Evolutionary conservation across 2,797 vertebrate species (phyloP), one percentile per base, ranked within the genome.

Genomic region (Phoxinus dragarum): DNA sequence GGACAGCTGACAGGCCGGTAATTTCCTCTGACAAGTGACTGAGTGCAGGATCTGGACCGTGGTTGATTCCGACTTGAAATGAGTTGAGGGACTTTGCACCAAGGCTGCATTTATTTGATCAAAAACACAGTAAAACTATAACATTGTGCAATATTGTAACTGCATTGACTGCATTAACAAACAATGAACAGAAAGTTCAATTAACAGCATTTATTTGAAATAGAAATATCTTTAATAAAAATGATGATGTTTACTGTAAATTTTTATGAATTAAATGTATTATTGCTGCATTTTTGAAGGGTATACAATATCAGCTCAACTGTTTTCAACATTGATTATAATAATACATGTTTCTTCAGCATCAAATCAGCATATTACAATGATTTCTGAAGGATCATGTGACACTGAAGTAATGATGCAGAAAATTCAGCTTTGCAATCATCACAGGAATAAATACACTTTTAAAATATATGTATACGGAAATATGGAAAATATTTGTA

Each of bases 21-120:
- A 94, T 93, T 92, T 90, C 84, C 88, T 92, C 81, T 94, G 94
- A 94, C 93, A 94, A 92, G 92, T 93, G 93, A 92, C 92, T 92
- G 92, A 92, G 89, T 91, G 86, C n/a, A 90, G 91, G 92, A 93
- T 92, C 88, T 90, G 89, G 91, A 92, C 88, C 7, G 6, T 85
- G 90, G 91, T 88, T 90, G 90, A 89, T 90, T 54, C 86, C 80
- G 47, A 19, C 61, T 49, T 31, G 27, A 77, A 69, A 47, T 78
- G 31, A 84, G 88, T 89, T 85, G 74, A 85, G 83, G 86, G 80
- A 84, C 84, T 83, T 80, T 71, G 27, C 61, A 31, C 27, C 2
- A 31, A 64, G 75, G 85, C 81, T 81, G 89, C 82, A 67, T 38
- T 86, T 86, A 87, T 90, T 84, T 84, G 88, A 64, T 64, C 5